Percentiles rank a stretch among this genome's conserved stretches.
Conservation (phyloP, 2,797 vertebrate species). For the Scarus forsteni region DNA sequence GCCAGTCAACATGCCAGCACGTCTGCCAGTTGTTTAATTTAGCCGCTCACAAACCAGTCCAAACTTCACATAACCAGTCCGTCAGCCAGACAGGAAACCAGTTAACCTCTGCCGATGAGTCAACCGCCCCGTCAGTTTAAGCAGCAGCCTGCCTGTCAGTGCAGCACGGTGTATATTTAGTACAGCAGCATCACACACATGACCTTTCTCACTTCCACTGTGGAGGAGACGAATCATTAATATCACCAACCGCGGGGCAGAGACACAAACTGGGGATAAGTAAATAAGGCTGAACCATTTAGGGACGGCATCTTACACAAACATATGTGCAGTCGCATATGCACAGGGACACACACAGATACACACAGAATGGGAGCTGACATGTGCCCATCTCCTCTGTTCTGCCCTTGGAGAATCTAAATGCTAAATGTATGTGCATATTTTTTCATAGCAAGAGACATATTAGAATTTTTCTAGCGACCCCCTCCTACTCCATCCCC, state of each 20-base stretch:
- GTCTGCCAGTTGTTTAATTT: conserved; percentile 56
- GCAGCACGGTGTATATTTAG: conserved; percentile 70
- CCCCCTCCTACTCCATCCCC: conserved; percentile 55
- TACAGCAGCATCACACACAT: conserved; percentile 69
- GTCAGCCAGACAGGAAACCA: conserved; percentile 65
- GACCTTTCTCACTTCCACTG: conserved; percentile 87
- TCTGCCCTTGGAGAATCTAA: conserved; percentile 95
- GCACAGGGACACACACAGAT: conserved; percentile 50
- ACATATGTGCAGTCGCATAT: conserved; percentile 50
- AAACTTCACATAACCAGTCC: conserved; percentile 69
- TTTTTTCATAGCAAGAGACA: conserved; percentile 95
- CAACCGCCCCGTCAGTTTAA: conserved; percentile 61
- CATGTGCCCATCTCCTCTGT: conserved; percentile 93
- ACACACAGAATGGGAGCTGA: conserved; percentile 83
- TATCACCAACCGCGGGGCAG: conserved; percentile 83
- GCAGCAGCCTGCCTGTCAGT: conserved; percentile 64
- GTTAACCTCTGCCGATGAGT: conserved; percentile 76
- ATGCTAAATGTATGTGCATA: conserved; percentile 99
- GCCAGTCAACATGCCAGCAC: conserved; percentile 61
- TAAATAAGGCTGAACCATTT: conserved; percentile 90
- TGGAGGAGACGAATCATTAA: conserved; percentile 83
- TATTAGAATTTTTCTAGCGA: conserved; percentile 95
- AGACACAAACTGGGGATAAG: conserved; percentile 91
- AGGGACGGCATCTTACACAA: conserved; percentile 80
- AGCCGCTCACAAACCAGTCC: conserved; percentile 41